Evolutionary conservation across 1,140 invertebrate genomes (phyloP).

Genomic region (Phthorimaea operculella): DNA sequence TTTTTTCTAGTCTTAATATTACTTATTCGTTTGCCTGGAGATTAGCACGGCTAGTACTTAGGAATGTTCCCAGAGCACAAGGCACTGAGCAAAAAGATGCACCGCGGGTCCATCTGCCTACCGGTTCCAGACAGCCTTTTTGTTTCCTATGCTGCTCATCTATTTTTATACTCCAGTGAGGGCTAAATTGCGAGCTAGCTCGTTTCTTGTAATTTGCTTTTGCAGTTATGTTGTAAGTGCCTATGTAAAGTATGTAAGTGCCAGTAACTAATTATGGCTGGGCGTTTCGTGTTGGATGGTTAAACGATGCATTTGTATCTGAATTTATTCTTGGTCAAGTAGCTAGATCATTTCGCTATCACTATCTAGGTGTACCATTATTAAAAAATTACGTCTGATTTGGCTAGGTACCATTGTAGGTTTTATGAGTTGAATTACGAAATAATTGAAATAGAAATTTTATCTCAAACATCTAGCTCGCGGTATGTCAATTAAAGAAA

Average conservation of each 20-base stretch:
- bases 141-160: conserved; percentile 35
- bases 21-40: no score
- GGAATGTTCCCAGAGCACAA: conserved; percentile 49
- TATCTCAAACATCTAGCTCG: no score
- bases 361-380: no score
- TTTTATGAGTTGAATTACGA: no score
- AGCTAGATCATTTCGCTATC: no score
- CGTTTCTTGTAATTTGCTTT: conserved; percentile 21
- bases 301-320: no score
- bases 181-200: conserved; percentile 19
- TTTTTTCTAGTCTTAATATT: no score
- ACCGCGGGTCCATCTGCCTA: conserved; percentile 45
- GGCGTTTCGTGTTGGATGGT: neutral
- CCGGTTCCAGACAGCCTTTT: conserved; percentile 46
- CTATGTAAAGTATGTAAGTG: neutral
- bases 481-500: no score
- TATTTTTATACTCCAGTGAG: conserved; percentile 20
- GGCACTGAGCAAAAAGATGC: conserved; percentile 40
- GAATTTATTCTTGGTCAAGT: no score
- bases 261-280: conserved; percentile 14
- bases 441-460: no score
- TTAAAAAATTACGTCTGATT: no score
- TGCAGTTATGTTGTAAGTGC: conserved; percentile 5
- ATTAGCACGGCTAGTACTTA: neutral
- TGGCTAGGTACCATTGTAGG: no score